These are phyloP conservation scores for Miniopterus natalensis DNA, from an alignment of 2,113 vertebrate genomes.

Conservation along the genomic window DNA sequence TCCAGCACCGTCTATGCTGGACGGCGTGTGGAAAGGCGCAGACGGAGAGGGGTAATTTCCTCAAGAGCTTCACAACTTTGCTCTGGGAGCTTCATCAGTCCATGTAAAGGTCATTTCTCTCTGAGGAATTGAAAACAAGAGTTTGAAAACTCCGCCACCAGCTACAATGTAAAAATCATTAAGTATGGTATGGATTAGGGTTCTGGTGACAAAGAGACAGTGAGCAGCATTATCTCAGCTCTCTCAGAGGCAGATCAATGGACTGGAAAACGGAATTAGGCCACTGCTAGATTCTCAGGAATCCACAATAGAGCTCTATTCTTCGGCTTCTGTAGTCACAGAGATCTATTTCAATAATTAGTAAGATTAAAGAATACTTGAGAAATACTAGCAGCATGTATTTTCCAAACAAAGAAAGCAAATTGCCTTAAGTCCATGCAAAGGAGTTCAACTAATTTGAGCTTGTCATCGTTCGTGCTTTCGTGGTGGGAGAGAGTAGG, in stretches of 20 bases:
- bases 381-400: conserved; percentile 17
- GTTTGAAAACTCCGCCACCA: not conserved
- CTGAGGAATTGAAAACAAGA: not conserved
- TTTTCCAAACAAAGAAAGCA: conserved; percentile 38
- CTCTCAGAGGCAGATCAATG: not conserved
- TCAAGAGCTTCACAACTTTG: not conserved
- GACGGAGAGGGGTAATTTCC: accelerated
- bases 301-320: not conserved
- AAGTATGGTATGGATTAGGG: not conserved
- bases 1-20: not conserved
- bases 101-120: not conserved
- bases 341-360: conserved; percentile 36
- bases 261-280: not conserved
- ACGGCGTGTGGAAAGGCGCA: accelerated
- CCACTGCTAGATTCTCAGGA: not conserved
- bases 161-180: not conserved
- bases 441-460: not conserved
- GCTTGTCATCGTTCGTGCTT: not conserved
- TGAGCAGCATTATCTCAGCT: not conserved
- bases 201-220: not conserved
- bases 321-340: not conserved
- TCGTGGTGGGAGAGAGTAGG: not conserved
- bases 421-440: not conserved
- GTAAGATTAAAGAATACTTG: not conserved
- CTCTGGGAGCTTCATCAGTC: not conserved